phyloP scores from a whole-genome alignment of 2,113 vertebrate genomes.

The Cyanoderma ruficeps region DNA sequence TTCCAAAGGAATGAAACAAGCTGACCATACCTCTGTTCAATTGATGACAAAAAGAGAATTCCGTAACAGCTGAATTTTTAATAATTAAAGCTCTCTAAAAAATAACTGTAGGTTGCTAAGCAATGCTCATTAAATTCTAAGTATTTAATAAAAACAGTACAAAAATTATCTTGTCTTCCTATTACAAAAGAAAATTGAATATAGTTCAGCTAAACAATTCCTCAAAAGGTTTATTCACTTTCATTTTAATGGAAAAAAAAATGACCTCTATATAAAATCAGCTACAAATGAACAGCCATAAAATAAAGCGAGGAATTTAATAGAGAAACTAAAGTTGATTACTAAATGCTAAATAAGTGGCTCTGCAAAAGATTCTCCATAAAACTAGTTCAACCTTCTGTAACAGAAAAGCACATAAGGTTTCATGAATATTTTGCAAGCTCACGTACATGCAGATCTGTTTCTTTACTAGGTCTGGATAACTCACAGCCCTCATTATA shows the following conservation, averaged over 20 bases:
- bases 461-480: background rate
- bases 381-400: background rate
- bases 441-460: accelerated
- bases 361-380: background rate
- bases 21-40: background rate
- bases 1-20: background rate
- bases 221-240: background rate
- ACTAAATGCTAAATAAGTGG: background rate
- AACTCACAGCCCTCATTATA: background rate
- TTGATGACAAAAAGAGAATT: background rate
- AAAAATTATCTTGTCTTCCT: background rate
- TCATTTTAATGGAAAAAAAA: background rate
- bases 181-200: background rate
- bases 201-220: background rate
- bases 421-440: background rate
- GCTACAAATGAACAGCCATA: background rate
- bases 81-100: background rate
- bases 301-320: background rate
- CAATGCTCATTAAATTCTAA: background rate
- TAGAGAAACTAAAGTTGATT: background rate
- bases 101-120: background rate
- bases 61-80: background rate
- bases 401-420: background rate
- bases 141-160: background rate
- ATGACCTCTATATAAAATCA: background rate